Base-by-base conservation (phyloP, 2,888 invertebrate genomes). In the Muschampia plurimacula region DNA sequence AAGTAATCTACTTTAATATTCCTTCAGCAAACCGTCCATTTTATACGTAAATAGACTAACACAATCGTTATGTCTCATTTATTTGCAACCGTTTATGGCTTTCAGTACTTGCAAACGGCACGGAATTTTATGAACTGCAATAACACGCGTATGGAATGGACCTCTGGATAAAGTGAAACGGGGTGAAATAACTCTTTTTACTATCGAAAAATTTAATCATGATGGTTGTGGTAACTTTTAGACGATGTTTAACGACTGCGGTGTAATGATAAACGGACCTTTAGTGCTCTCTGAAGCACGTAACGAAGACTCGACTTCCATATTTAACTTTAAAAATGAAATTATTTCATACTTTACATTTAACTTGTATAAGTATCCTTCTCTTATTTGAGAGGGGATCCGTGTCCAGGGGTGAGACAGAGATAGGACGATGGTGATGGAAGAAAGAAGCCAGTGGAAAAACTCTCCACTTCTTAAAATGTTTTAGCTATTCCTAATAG, bases 71-170 rank as follows among this genome's bases (percentile, higher is more conserved):
- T 57, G 68, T 72, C 39, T 36, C 60, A 63, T 62, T 72, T 72
- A 72, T 72, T 72, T 64, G 52, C 55, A 57, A 64, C 67, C 52
- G 28, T 72, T 71, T 71, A 72, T 72, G 32, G 62, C 64, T 36
- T 46, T 41, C 72, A 63, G 52, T 63, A 41, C 55, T 72, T 46
- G 67, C 67, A 57, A 68, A 72, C 72, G 63, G 60, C 52, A 66
- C 71, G 39, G 52, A 74, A 75, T 78, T 79, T 78, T 77, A 78
- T 77, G 78, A 74, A 77, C 77, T 74, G 77, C 78, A 79, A 77
- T 79, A 79, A 77, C 74, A 28, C 70, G 49, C 44, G 32, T 32
- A 32, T 32, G 32, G 32, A 32, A 69, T 60, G 55, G 22, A 55
- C 55, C 22, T 55, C 55, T 49, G 15, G 36, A 44, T 68, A 60